Evolutionary conservation across 1,140 invertebrate genomes (phyloP).

Genomic region (Cardiocondyla obscurior): DNA sequence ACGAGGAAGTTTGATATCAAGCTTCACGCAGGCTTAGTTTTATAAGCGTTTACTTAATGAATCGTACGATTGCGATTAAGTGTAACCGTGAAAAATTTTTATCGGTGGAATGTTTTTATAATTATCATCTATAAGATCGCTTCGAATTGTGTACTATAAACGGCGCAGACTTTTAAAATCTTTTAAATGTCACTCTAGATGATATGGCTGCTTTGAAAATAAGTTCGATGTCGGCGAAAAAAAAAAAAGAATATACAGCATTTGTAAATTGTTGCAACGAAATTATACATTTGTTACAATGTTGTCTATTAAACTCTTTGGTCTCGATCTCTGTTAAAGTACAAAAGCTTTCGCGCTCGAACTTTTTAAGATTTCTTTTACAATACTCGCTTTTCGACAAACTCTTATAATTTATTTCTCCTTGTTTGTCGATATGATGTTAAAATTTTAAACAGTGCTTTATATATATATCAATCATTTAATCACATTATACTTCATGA

Average conservation of each 20-base stretch:
- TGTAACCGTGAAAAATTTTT: background rate
- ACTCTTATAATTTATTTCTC: background rate
- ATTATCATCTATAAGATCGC: background rate
- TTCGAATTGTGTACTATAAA: background rate
- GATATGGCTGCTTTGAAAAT: background rate
- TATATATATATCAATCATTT: constrained; percentile 14
- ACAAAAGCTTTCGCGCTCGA: background rate
- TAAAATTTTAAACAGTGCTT: background rate
- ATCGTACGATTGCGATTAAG: background rate
- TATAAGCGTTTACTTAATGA: constrained; percentile 37
- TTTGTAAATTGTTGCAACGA: background rate
- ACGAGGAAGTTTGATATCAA: background rate
- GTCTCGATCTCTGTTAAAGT: background rate
- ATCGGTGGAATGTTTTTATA: background rate
- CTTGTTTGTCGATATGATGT: background rate
- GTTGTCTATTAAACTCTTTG: background rate
- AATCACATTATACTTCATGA: background rate
- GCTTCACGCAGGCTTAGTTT: constrained; percentile 20
- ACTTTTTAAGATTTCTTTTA: background rate
- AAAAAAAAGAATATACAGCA: background rate
- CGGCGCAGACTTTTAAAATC: background rate
- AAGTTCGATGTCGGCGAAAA: background rate
- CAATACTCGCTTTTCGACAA: background rate
- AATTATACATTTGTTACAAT: background rate
- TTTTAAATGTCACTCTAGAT: background rate